A percentile compares a stretch with the other conserved stretches of the same genome.
These are phyloP conservation scores for Pachydiplax longipennis DNA, from an alignment of 2,888 invertebrate species.

Conservation along the genomic window DNA sequence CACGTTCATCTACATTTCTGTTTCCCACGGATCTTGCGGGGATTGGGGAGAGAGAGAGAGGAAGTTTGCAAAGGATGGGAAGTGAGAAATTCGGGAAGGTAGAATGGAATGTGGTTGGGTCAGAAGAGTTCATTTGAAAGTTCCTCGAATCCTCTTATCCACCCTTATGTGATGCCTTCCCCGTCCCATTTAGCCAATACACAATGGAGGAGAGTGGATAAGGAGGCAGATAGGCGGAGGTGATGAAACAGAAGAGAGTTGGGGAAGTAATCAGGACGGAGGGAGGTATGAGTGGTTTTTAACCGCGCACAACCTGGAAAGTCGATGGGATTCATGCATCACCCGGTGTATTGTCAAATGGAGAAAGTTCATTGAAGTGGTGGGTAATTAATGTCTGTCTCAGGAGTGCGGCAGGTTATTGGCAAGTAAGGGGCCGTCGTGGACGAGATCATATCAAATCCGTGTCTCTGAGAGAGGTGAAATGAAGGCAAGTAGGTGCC, in stretches of 20 bases:
- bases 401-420: too few species aligned
- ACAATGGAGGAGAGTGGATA: neutral
- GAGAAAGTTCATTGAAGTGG: too few species aligned
- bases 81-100: neutral
- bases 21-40: neutral
- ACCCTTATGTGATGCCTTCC: neutral
- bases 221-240: neutral
- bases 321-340: too few species aligned
- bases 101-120: slow-evolving; percentile 1
- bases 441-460: too few species aligned
- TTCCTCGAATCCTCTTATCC: neutral
- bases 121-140: slow-evolving; percentile 29
- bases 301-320: too few species aligned
- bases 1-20: neutral
- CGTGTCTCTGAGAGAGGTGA: too few species aligned
- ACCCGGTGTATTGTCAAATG: too few species aligned
- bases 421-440: too few species aligned
- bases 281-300: neutral
- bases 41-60: neutral
- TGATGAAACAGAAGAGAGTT: neutral
- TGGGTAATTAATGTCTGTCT: too few species aligned
- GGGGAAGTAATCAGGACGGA: neutral
- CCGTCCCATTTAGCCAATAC: neutral
- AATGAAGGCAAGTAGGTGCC: too few species aligned
- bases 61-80: neutral